Conservation (phyloP, 2,888 invertebrate genomes). For the Plagodis pulveraria region DNA sequence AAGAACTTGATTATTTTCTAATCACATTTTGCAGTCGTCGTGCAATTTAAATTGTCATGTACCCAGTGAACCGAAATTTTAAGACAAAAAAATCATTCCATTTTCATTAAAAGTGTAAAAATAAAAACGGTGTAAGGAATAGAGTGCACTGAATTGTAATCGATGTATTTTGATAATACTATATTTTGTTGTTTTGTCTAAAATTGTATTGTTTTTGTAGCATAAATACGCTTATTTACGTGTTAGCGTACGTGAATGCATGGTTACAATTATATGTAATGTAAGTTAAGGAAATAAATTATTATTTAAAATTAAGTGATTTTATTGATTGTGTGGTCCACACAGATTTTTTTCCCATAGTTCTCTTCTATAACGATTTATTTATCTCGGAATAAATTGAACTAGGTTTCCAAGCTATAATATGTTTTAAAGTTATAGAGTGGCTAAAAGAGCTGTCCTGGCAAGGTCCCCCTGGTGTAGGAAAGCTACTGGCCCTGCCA, state of each 20-base stretch:
- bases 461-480: no score
- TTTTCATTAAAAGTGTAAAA: constrained; percentile 16
- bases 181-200: constrained; percentile 17
- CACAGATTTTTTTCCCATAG: no score
- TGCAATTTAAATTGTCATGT: constrained; percentile 6
- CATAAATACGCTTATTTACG: constrained; percentile 70
- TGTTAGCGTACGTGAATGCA: constrained; percentile 75
- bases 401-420: no score
- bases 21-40: neutral
- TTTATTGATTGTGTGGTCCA: constrained; percentile 2
- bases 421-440: no score
- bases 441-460: no score
- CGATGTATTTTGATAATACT: constrained; percentile 32
- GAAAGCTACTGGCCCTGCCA: no score
- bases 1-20: neutral
- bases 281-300: constrained; percentile 74
- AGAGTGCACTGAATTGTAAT: constrained; percentile 30
- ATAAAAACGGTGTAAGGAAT: constrained; percentile 19
- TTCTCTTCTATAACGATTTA: no score
- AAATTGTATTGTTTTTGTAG: constrained; percentile 56
- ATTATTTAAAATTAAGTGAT: constrained; percentile 62
- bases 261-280: constrained; percentile 70
- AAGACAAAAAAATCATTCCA: constrained; percentile 21
- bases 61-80: neutral
- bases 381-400: no score